Conservation (phyloP, 2,113 vertebrate genomes). For the Trinectes maculatus region DNA sequence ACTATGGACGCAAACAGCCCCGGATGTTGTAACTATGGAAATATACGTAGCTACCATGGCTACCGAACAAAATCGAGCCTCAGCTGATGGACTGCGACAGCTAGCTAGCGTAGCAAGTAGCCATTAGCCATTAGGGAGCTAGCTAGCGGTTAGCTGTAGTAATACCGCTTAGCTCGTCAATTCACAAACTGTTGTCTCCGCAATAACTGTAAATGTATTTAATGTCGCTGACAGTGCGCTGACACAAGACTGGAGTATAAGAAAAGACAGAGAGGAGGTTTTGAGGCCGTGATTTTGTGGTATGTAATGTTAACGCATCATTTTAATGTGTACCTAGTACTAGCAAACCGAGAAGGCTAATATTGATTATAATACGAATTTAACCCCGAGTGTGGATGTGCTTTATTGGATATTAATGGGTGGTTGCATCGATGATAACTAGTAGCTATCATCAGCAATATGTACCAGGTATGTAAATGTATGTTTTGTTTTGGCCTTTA, state of each 20-base stretch:
- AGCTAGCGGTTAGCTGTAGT: slow-evolving; percentile 52
- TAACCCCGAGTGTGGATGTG: background rate
- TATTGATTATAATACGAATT: slow-evolving; percentile 1
- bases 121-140: slow-evolving; percentile 30
- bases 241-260: slow-evolving; percentile 46
- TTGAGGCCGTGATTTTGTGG: slow-evolving; percentile 57
- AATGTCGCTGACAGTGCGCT: background rate
- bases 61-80: slow-evolving; percentile 34
- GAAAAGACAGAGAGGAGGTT: slow-evolving; percentile 44
- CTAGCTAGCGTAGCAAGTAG: slow-evolving; percentile 38
- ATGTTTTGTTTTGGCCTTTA: slow-evolving; percentile 25
- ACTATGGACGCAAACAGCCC: slow-evolving; percentile 61
- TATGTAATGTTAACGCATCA: slow-evolving; percentile 33
- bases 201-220: slow-evolving; percentile 1
- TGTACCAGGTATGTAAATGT: background rate
- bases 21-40: slow-evolving; percentile 68
- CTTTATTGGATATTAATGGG: background rate
- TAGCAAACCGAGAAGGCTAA: slow-evolving; percentile 24
- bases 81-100: slow-evolving; percentile 49
- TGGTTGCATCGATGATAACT: background rate
- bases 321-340: slow-evolving; percentile 33
- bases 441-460: background rate
- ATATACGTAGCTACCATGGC: slow-evolving; percentile 58
- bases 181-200: background rate
- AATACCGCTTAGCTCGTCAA: slow-evolving; percentile 6